Evolutionary conservation across 2,888 invertebrate genomes (phyloP).

Genomic region (Heliconius ethilla): DNA sequence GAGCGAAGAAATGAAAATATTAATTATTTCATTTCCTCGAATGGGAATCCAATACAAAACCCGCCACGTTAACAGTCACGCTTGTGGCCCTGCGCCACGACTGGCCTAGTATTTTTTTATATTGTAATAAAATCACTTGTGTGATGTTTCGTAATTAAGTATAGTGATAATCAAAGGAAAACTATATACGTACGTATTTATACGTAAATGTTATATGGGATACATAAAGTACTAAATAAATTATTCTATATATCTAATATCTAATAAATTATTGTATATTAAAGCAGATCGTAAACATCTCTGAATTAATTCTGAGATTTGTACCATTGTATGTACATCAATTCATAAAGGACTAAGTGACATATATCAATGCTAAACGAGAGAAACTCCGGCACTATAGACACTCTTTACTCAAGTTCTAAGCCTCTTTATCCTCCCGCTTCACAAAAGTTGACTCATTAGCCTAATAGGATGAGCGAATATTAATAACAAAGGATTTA

Average conservation of each 20-base stretch:
- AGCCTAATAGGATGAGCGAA: constrained; percentile 49
- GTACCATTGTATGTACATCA: constrained; percentile 14
- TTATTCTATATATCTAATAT: not conserved
- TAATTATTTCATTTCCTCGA: too few species aligned
- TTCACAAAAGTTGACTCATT: constrained; percentile 38
- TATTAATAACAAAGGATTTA: constrained; percentile 58
- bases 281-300: not conserved
- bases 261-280: constrained; percentile 8
- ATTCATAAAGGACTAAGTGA: constrained; percentile 21
- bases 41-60: not conserved
- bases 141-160: too few species aligned
- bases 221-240: not conserved
- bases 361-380: constrained; percentile 21
- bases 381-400: constrained; percentile 9
- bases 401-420: constrained; percentile 20
- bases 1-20: not conserved
- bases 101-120: not conserved
- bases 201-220: not conserved
- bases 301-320: constrained; percentile 15
- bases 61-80: not conserved
- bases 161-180: not conserved
- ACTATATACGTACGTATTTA: not conserved
- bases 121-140: too few species aligned
- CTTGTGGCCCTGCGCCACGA: not conserved
- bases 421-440: constrained; percentile 20